Evolutionary conservation across 2,797 vertebrate genomes (phyloP).

Genomic region (Peromyscus nudipes): DNA sequence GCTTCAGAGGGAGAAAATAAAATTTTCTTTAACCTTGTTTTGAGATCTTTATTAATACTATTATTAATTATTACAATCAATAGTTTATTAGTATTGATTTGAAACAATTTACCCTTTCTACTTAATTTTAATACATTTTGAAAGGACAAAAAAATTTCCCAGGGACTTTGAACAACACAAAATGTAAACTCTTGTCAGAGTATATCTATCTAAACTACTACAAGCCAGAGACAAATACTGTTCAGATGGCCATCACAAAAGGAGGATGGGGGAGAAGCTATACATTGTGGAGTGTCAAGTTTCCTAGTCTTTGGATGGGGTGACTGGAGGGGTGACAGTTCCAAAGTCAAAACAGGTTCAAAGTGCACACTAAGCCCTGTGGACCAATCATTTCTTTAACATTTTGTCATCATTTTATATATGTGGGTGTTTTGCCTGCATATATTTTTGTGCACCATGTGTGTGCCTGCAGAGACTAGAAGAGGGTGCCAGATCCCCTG

Average conservation of each 20-base stretch:
- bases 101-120: conserved; percentile 47
- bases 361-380: not conserved
- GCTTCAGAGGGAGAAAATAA: not conserved
- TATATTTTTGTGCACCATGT: not conserved
- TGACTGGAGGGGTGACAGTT: not conserved
- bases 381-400: not conserved
- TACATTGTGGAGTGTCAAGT: not conserved
- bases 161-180: not conserved
- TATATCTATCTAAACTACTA: not conserved
- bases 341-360: conserved; percentile 35
- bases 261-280: not conserved
- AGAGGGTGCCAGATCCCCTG: not conserved
- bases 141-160: conserved; percentile 34
- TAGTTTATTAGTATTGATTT: conserved; percentile 12
- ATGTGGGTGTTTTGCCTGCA: not conserved
- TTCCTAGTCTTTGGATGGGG: not conserved
- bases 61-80: not conserved
- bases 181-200: not conserved
- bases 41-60: not conserved
- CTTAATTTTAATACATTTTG: conserved; percentile 34
- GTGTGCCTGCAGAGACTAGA: not conserved
- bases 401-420: not conserved
- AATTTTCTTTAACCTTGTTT: not conserved
- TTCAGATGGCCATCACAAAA: not conserved
- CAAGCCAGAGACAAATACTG: conserved; percentile 53